These are phyloP conservation scores for Tetragnatha montana DNA, from an alignment of 2,888 invertebrate species.

Conservation along the genomic window DNA sequence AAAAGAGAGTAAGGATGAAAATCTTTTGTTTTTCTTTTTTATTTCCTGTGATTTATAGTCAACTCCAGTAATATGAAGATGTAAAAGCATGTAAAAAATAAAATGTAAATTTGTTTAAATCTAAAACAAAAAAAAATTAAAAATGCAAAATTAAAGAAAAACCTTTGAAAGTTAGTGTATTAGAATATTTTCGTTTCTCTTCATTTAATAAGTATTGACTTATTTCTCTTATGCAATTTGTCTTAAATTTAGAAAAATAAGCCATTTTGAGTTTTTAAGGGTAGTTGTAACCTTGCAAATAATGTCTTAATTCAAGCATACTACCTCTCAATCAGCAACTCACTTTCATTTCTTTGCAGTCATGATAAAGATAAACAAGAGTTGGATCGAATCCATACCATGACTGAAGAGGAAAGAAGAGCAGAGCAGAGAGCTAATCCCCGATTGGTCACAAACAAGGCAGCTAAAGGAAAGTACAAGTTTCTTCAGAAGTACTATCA, in stretches of 20 bases:
- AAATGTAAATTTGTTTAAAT: background rate
- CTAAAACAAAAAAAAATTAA: too few species aligned
- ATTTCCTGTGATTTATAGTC: too few species aligned
- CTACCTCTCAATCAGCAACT: background rate
- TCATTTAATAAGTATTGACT: background rate
- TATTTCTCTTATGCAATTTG: too few species aligned
- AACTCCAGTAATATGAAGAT: too few species aligned
- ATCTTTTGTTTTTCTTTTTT: too few species aligned
- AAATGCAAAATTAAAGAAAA: background rate
- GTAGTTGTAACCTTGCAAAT: too few species aligned
- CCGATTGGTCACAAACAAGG: constrained; percentile 93
- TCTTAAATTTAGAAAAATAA: too few species aligned
- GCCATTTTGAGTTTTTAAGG: background rate
- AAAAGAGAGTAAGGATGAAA: too few species aligned
- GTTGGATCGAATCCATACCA: constrained; percentile 90
- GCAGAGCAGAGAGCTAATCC: constrained; percentile 93
- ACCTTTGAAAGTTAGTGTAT: background rate
- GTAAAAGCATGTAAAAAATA: too few species aligned
- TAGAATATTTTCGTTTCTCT: background rate
- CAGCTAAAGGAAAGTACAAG: constrained; percentile 98
- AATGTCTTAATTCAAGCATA: background rate
- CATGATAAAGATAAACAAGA: constrained; percentile 90
- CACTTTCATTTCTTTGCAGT: constrained; percentile 77
- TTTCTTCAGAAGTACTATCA: constrained; percentile 99
- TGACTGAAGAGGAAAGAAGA: constrained; percentile 97